Evolutionary conservation across 2,888 invertebrate species (phyloP), one percentile per base, ranked within the genome.

Genomic region (Eilema depressum): DNA sequence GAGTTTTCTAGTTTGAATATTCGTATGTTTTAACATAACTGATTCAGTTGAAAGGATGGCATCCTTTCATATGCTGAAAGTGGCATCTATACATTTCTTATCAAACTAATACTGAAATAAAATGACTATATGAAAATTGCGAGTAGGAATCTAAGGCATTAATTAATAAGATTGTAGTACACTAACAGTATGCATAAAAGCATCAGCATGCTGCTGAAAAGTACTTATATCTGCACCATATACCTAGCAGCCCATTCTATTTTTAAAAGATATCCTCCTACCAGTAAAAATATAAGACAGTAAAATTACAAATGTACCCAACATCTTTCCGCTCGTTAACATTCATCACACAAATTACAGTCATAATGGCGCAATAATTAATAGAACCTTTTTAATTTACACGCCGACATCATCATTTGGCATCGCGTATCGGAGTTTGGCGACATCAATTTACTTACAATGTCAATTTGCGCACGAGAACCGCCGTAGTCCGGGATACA

Each of bases 401-500:
- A 73, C 71, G 75, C 69, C 74, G 71, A 66, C 78, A 84, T 84
- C 85, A 86, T 84, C 86, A 83, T 86, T 85, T 86, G 84, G 84
- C 81, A 81, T 86, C 85, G 84, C 86, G 81, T 83, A 82, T 85
- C 79, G 78, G 86, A 88, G 86, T 89, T 88, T 85, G 87, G 87
- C 86, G 89, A 89, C 92, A 89, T 91, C 91, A 92, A 92, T 94
- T 93, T 92, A 88, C 90, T 91, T 91, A 93, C 93, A 93, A 92
- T 93, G 94, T 93, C 92, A 94, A 93, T 94, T 94, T 93, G 91
- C 87, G 89, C 88, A 86, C 78, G 89, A 91, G 90, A 88, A 88
- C 85, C 88, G 87, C 86, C 84, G 85, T 86, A 86, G 87, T 86
- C 87, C 83, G 88, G 89, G 91, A 90, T 91, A 90, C 91, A 88